Percentiles rank a stretch among this genome's conserved stretches.
Evolutionary conservation across 2,888 invertebrate species (phyloP).

Genomic region (Cataglyphis rosenhaueri): DNA sequence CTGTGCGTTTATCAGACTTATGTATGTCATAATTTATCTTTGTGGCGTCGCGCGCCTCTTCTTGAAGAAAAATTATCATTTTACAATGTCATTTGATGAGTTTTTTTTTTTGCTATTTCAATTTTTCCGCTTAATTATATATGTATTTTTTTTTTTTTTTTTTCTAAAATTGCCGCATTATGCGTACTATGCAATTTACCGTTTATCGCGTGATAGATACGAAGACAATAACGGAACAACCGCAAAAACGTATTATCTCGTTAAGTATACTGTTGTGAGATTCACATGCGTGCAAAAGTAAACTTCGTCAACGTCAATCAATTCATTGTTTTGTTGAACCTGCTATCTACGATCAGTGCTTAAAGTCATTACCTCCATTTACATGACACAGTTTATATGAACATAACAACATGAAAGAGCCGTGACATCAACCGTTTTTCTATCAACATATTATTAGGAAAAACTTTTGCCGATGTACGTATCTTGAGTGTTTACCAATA

Average conservation of each 20-base stretch:
- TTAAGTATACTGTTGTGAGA: background rate
- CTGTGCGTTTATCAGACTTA: conserved; percentile 7
- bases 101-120: background rate
- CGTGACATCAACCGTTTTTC: conserved; percentile 54
- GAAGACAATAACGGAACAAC: background rate
- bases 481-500: conserved; percentile 1
- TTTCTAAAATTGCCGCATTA: background rate
- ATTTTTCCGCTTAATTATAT: conserved; percentile 11
- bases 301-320: conserved; percentile 43
- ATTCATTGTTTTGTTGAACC: conserved; percentile 24
- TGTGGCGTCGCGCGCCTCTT: background rate
- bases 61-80: conserved; percentile 2
- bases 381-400: conserved; percentile 35
- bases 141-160: background rate
- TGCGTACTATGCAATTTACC: background rate
- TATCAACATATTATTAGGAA: conserved; percentile 43
- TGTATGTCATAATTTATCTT: conserved; percentile 8
- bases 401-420: conserved; percentile 33
- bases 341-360: conserved; percentile 40
- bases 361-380: conserved; percentile 45
- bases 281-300: conserved; percentile 29
- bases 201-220: background rate
- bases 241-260: conserved; percentile 16
- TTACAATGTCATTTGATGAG: conserved; percentile 7
- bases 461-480: conserved; percentile 34